Evolutionary conservation across 2,888 invertebrate species (phyloP), one percentile per base, ranked within the genome.

Genomic region (Congeria kusceri): DNA sequence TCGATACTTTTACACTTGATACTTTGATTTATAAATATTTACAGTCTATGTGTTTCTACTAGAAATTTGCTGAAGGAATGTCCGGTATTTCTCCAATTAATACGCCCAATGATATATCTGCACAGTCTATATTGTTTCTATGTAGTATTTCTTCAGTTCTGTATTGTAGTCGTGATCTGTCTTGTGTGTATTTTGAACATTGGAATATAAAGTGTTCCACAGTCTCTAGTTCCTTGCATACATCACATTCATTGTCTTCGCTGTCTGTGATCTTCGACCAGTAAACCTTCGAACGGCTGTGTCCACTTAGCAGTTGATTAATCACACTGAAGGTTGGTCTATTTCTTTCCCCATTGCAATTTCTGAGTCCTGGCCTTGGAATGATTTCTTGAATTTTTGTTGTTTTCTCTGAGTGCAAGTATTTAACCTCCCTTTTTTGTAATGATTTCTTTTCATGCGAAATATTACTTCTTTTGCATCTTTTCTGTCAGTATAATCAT

Each of bases 161-260:
- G 20, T 39, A 15, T 32, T 32, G 18, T 15, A 62, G 39, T 3
- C 15, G 11, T 32, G 3, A 29, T 62, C 62, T 28, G 29, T 29
- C 32, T 20, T 18, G 20, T 32, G 20, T 18, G 39, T 32, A 62
- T 32, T 32, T 32, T 28, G 27, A 20, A 62, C 62, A 62, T 11
- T 62, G 29, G n/a, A 62, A 62, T 32, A 62, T 62, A 23, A 15
- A 62, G 62, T 62, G 62, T 20, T 62, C 15, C 7, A 58, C 11
- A 25, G 23, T 56, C 27, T 58, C 18, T 39, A 15, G 39, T 39
- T 39, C 15, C 39, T 15, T 11, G 15, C 39, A 39, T 39, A 39
- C 39, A 13, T 4, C 62, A 62, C 62, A 62, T 4, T 32, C 20
- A 13, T 29, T n/a, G 15, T 28, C 28, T 32, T 62, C 32, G 4